These are phyloP conservation scores for Keiferia lycopersicella DNA, from an alignment of 2,888 invertebrate species.

Conservation along the genomic window DNA sequence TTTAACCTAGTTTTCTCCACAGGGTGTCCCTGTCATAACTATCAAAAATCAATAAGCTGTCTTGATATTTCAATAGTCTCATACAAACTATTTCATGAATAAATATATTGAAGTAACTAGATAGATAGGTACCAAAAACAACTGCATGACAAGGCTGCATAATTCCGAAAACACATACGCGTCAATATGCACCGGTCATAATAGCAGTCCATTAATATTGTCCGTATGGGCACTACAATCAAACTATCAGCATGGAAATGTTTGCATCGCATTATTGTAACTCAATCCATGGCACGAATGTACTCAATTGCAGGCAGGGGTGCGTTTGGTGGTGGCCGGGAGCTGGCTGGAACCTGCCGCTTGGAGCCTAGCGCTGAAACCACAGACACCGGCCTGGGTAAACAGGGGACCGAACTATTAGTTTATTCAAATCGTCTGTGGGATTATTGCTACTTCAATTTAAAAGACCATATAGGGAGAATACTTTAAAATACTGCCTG, in stretches of 20 bases:
- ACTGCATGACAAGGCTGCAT: no score
- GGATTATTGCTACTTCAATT: not conserved
- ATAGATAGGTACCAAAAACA: not conserved
- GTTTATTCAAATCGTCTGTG: not conserved
- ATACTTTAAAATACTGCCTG: no score
- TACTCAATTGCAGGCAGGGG: conserved; percentile 80
- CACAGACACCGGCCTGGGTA: conserved; percentile 45
- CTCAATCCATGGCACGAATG: conserved; percentile 74
- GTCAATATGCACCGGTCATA: not conserved
- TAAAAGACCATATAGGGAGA: no score
- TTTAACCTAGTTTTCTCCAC: no score
- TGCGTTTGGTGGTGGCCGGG: conserved; percentile 52
- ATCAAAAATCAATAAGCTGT: no score
- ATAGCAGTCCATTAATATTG: conserved; percentile 21
- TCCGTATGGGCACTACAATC: conserved; percentile 21
- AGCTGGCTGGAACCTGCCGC: conserved; percentile 29
- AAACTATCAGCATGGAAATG: conserved; percentile 57
- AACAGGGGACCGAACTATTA: conserved; percentile 58
- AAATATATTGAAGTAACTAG: no score
- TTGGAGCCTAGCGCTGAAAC: not conserved
- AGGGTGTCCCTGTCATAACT: no score
- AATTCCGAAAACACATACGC: not conserved
- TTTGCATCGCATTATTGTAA: conserved; percentile 73
- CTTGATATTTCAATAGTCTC: not conserved
- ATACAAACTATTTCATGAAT: not conserved